These are phyloP conservation scores for Indri indri DNA, from an alignment of 2,113 vertebrate species.

Conservation along the genomic window DNA sequence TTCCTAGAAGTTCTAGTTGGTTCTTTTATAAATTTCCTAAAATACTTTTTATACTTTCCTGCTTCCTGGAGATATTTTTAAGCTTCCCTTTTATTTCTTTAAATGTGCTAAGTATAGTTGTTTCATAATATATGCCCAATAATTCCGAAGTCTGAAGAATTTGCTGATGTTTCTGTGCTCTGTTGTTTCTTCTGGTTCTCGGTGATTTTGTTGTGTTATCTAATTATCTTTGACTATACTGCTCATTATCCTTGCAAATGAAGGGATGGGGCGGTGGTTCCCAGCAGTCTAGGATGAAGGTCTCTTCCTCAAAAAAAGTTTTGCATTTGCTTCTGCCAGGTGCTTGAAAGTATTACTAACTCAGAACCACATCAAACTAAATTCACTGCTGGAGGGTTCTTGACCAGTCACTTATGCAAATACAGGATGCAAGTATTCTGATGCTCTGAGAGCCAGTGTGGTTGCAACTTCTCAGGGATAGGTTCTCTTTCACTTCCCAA, in stretches of 20 bases:
- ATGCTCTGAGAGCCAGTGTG: not conserved
- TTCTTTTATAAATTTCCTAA: not conserved
- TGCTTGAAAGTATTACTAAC: not conserved
- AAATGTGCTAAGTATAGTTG: not conserved
- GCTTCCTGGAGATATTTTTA: not conserved
- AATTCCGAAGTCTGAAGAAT: not conserved
- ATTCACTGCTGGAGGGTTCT: not conserved
- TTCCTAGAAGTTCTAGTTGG: not conserved
- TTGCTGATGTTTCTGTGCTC: not conserved
- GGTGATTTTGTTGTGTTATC: not conserved
- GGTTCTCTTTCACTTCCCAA: not conserved
- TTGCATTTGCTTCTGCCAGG: not conserved
- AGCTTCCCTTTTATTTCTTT: conserved; percentile 22
- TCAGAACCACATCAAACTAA: not conserved
- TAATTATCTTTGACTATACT: not conserved
- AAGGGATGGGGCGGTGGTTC: not conserved
- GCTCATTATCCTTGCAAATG: not conserved
- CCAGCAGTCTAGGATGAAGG: not conserved
- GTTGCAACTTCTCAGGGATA: not conserved
- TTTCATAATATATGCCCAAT: not conserved
- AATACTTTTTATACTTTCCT: not conserved
- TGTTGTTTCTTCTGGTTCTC: not conserved
- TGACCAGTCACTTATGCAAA: not conserved
- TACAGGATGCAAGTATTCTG: not conserved
- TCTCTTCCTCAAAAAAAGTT: not conserved